Evolutionary conservation across 2,113 vertebrate genomes (phyloP).

Genomic region (Taxidea taxus): DNA sequence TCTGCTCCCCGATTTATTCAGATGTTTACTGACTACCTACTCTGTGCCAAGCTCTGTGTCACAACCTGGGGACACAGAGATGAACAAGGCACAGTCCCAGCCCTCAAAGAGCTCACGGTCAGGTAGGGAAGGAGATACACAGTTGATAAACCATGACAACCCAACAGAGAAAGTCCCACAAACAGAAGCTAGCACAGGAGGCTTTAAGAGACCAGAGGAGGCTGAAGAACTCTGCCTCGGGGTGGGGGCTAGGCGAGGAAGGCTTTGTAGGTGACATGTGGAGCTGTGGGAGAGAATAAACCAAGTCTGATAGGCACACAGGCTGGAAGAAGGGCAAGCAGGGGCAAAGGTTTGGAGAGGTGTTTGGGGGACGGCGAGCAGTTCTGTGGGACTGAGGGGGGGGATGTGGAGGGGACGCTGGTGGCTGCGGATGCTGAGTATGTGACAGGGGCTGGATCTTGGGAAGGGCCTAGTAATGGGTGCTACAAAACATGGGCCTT

Average conservation of each 20-base stretch:
- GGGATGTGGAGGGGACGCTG: neutral
- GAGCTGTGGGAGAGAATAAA: neutral
- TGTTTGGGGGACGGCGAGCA: fast-evolving
- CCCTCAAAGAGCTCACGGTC: neutral
- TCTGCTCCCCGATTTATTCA: neutral
- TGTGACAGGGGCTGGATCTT: neutral
- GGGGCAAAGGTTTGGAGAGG: neutral
- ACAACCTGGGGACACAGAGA: neutral
- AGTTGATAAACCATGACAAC: neutral
- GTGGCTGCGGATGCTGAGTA: neutral
- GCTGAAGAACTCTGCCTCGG: neutral
- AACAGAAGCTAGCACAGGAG: neutral
- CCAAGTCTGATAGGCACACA: neutral
- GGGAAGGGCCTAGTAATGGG: neutral
- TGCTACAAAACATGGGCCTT: neutral
- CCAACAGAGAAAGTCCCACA: fast-evolving
- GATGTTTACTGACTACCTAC: neutral
- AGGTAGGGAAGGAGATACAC: neutral
- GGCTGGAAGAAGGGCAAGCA: neutral
- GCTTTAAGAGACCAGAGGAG: neutral
- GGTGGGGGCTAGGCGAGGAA: neutral
- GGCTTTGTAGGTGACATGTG: neutral
- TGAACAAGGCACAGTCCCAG: neutral
- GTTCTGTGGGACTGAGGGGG: neutral
- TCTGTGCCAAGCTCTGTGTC: neutral